These are phyloP conservation scores for Euplagia quadripunctaria DNA, from an alignment of 2,888 invertebrate genomes.

Conservation along the genomic window DNA sequence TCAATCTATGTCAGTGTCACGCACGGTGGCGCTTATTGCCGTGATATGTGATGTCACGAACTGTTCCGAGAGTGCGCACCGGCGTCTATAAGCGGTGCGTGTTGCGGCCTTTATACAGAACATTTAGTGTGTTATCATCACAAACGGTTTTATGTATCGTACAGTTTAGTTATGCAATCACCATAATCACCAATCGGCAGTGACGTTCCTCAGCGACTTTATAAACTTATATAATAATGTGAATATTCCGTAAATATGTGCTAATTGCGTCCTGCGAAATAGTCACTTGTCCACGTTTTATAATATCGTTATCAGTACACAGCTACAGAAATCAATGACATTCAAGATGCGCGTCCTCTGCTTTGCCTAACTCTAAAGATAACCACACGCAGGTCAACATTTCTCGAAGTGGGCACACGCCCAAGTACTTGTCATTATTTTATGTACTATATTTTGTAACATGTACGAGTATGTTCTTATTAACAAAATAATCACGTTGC, in stretches of 20 bases:
- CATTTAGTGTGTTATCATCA: not conserved
- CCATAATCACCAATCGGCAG: not conserved
- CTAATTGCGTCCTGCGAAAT: not conserved
- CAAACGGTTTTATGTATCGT: not conserved
- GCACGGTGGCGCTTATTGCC: conserved; percentile 52
- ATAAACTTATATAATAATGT: too few relatives aligned
- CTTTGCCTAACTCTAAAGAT: conserved; percentile 76
- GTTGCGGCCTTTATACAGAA: not conserved
- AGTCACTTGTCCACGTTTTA: not conserved
- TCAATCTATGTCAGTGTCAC: conserved; percentile 63
- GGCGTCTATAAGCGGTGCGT: conserved; percentile 36
- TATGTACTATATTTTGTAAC: conserved; percentile 21
- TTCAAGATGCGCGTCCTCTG: conserved; percentile 71
- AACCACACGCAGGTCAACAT: conserved; percentile 68
- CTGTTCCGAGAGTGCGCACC: conserved; percentile 17
- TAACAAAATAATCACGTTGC: not conserved
- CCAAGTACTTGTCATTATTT: conserved; percentile 62
- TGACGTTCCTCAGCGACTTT: not conserved
- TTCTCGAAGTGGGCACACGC: conserved; percentile 68
- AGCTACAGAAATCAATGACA: conserved; percentile 66
- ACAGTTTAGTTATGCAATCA: conserved; percentile 10
- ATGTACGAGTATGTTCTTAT: conserved; percentile 7
- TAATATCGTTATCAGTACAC: conserved; percentile 54
- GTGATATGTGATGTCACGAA: conserved; percentile 48
- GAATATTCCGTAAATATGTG: not conserved